Base-by-base conservation (phyloP, 2,888 invertebrate species). In the Ichneumoninae sp. region DNA sequence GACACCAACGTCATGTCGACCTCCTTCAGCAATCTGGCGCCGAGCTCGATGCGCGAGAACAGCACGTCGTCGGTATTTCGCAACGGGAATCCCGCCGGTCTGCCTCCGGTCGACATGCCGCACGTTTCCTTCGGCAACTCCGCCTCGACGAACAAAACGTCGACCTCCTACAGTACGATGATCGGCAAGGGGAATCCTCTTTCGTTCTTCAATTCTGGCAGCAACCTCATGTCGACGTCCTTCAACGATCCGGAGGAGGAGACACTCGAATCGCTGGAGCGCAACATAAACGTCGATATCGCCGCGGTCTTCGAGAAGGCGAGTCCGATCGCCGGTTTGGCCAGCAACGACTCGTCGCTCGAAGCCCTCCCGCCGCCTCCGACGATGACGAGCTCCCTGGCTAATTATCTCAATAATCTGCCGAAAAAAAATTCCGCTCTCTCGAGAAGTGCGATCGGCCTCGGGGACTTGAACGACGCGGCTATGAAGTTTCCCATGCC, bases 391-490 rank as follows among this genome's bases (percentile, higher is more conserved):
- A 90, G 86, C 71, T 90, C 92, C 10, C 88, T 92, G n/a, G 88
- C 91, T 1, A 93, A 90, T 89, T 93, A 92, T 71, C 89, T 93
- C 33, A 91, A 92, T 65, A 91, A 89, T 88, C 89, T 93, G 68
- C 93, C 93, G 10, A 93, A 90, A 70, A 93, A 91, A 83, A 92
- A 90, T 87, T 88, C 88, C 50, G 88, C 89, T 2, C 44, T 92
- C 10, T 91, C 92, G 0, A 88, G 89, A 85, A 93, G 90, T 75
- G 89, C 91, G 13, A 88, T 90, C 2, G 92, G 91, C 44, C 88
- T 92, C 40, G 54, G 89, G n/a, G 91, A 92, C 71, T 79, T 91
- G 3, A 92, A 91, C 4, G 92, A 92, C 68, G 83, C 89, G 3
- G 60, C 89, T 13, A 83, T 89, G 19, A 92, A 91, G 65, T 88